Conservation (phyloP, 2,113 vertebrate genomes). For the Solea solea region DNA sequence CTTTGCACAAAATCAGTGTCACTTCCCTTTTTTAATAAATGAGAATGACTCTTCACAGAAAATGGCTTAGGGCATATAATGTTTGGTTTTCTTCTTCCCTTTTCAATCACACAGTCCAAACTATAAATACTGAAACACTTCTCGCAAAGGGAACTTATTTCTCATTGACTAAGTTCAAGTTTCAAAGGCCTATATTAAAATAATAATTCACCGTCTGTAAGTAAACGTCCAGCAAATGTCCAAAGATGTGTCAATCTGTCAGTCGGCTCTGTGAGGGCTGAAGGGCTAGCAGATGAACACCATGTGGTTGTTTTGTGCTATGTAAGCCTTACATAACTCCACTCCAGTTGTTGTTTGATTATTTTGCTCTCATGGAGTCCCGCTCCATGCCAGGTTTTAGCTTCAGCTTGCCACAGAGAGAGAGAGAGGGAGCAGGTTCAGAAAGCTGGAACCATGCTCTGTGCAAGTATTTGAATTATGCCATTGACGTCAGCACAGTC, state of each 20-base stretch:
- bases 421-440: conserved; percentile 73
- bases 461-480: conserved; percentile 99
- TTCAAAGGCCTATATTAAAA: background rate
- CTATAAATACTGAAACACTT: background rate
- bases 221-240: conserved; percentile 9
- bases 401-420: conserved; percentile 66
- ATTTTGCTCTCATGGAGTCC: background rate
- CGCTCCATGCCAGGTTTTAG: conserved; percentile 85
- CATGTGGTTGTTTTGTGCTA: conserved; percentile 24
- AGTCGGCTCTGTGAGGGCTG: conserved; percentile 12
- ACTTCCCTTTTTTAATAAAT: conserved; percentile 59
- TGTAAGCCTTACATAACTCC: conserved; percentile 37
- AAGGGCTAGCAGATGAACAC: conserved; percentile 13
- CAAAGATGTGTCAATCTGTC: conserved; percentile 32
- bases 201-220: background rate
- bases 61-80: conserved; percentile 5
- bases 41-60: conserved; percentile 39
- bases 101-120: conserved; percentile 4
- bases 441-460: conserved; percentile 92
- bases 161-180: background rate
- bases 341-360: conserved; percentile 47
- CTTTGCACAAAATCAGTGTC: conserved; percentile 8
- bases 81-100: conserved; percentile 28
- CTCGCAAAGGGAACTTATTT: background rate
- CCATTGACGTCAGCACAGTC: conserved; percentile 99